Evolutionary conservation across 2,113 vertebrate species (phyloP).

Genomic region (Myotis davidii): DNA sequence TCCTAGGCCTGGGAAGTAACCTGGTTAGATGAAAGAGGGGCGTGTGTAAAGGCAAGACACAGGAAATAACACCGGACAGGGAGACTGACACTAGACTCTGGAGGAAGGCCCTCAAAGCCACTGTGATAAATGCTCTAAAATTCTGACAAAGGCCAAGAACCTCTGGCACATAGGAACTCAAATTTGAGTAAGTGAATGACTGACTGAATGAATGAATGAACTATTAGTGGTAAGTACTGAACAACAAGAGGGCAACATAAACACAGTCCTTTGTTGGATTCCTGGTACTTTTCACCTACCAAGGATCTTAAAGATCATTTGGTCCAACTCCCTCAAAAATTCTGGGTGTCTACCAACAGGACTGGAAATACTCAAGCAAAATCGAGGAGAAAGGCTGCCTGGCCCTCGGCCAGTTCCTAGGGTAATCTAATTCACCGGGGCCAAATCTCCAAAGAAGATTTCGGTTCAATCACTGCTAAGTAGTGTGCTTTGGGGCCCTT

Average conservation of each 20-base stretch:
- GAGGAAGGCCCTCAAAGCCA: background rate
- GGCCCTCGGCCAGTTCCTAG: slow-evolving; percentile 24
- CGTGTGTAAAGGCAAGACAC: background rate
- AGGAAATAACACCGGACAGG: background rate
- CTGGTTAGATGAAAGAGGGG: background rate
- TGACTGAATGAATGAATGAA: background rate
- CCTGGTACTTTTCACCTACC: background rate
- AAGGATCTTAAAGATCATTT: background rate
- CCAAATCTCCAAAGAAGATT: slow-evolving; percentile 53
- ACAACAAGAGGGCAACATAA: background rate
- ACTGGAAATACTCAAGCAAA: slow-evolving; percentile 60
- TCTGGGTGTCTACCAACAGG: slow-evolving; percentile 60
- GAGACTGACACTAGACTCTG: background rate
- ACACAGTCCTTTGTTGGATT: background rate
- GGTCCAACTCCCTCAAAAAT: slow-evolving; percentile 32
- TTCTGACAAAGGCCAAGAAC: background rate
- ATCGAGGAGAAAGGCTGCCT: slow-evolving; percentile 44
- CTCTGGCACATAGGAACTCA: background rate
- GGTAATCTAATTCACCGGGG: slow-evolving; percentile 39
- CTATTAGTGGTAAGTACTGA: background rate
- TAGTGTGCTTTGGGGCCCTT: slow-evolving; percentile 19
- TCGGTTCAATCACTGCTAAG: slow-evolving; percentile 51
- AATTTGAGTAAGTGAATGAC: background rate
- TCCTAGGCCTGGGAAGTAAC: background rate
- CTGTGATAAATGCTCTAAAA: background rate